phyloP scores from a whole-genome alignment of 2,797 vertebrate genomes.

The Salarias fasciatus region DNA sequence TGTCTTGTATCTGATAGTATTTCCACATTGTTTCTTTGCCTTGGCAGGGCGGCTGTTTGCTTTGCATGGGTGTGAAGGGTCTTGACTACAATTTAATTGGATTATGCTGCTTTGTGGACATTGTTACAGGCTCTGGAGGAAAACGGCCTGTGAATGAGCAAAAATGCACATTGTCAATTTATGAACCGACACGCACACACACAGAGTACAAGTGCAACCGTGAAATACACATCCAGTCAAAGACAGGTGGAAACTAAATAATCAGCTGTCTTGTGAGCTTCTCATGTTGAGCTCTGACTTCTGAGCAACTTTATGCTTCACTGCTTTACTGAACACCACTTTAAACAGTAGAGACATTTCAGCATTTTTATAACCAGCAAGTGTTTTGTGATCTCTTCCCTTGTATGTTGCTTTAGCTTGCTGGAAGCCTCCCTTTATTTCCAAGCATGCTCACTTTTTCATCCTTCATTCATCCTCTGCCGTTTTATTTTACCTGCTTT shows the following conservation, averaged over 20 bases:
- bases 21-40: slow-evolving; percentile 46
- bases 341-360: slow-evolving; percentile 47
- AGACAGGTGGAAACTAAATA: slow-evolving; percentile 38
- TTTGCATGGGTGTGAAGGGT: slow-evolving; percentile 50
- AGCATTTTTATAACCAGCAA: slow-evolving; percentile 33
- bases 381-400: slow-evolving; percentile 27
- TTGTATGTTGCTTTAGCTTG: slow-evolving; percentile 2
- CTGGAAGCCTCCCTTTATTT: not conserved
- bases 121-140: slow-evolving; percentile 31
- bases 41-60: slow-evolving; percentile 51
- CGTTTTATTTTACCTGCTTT: not conserved
- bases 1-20: slow-evolving; percentile 53
- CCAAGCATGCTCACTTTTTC: not conserved
- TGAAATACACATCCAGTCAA: slow-evolving; percentile 1
- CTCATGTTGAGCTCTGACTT: slow-evolving; percentile 29
- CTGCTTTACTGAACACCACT: slow-evolving; percentile 44
- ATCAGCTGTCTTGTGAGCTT: slow-evolving; percentile 40
- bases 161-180: slow-evolving; percentile 46
- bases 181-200: slow-evolving; percentile 13
- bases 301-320: slow-evolving; percentile 34
- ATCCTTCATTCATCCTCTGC: not conserved
- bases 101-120: slow-evolving; percentile 40
- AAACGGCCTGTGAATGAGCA: slow-evolving; percentile 42
- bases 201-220: not conserved
- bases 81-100: slow-evolving; percentile 60